Percentiles rank a stretch among this genome's conserved stretches.
Conservation (phyloP, 1,140 invertebrate species). For the Bradysia coprophila region DNA sequence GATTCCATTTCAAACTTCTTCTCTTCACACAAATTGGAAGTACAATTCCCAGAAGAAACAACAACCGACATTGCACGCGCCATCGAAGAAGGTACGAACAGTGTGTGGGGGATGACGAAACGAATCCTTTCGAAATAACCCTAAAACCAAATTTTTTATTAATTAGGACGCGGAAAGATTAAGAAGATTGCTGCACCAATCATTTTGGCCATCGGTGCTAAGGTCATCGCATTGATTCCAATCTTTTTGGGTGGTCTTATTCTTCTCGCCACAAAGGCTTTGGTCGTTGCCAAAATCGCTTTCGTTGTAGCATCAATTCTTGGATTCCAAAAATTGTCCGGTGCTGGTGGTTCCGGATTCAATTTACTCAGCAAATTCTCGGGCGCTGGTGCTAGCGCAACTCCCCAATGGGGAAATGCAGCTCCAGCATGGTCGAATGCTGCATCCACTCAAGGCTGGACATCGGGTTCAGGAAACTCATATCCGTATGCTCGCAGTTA, state of each 20-base stretch:
- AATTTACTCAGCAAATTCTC: constrained; percentile 18
- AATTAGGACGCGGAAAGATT: constrained; percentile 45
- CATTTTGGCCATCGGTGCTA: constrained; percentile 40
- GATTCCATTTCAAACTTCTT: constrained; percentile 33
- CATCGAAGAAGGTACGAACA: constrained; percentile 42
- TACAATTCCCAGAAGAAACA: constrained; percentile 32
- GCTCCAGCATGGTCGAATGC: constrained; percentile 13
- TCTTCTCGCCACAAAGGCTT: constrained; percentile 51
- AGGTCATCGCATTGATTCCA: constrained; percentile 45
- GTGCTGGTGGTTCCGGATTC: constrained; percentile 25
- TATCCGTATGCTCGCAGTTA: constrained; percentile 38
- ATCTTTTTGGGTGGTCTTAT: constrained; percentile 44
- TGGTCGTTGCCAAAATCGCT: constrained; percentile 54
- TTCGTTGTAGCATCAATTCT: constrained; percentile 45
- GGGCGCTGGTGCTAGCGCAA: constrained; percentile 9
- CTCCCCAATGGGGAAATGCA: constrained; percentile 16
- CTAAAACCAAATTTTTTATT: no score
- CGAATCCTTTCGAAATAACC: no score
- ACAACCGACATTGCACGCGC: constrained; percentile 31
- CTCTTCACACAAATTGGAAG: constrained; percentile 34
- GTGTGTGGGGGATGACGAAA: constrained; percentile 7
- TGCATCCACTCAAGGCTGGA: constrained; percentile 21
- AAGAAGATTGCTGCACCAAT: constrained; percentile 49
- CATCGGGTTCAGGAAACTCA: constrained; percentile 21
- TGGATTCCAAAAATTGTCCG: constrained; percentile 44